phyloP scores from a whole-genome alignment of 1,140 invertebrate species.

The Stegodyphus mimosarum region DNA sequence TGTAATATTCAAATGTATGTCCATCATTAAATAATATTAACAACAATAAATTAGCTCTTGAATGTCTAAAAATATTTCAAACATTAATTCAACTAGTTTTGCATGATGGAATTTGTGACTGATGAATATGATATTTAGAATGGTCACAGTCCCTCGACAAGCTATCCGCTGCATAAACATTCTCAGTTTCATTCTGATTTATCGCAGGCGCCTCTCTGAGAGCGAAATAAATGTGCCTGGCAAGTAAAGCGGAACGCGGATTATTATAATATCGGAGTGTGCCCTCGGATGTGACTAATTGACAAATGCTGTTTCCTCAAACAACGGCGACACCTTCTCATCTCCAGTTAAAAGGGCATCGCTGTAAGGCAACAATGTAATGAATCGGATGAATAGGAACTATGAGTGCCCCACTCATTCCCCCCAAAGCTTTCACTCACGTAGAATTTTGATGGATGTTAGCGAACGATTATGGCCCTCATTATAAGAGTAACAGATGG shows the following conservation, averaged over 20 bases:
- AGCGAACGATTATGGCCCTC: too few species aligned
- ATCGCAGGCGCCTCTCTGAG: slow-evolving; percentile 11
- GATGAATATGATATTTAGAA: too few species aligned
- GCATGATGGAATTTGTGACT: too few species aligned
- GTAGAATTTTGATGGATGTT: too few species aligned
- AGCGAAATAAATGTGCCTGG: slow-evolving; percentile 29
- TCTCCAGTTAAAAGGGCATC: slow-evolving; percentile 53
- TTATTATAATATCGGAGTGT: slow-evolving; percentile 57
- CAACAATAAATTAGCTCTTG: too few species aligned
- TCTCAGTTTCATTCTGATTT: slow-evolving; percentile 43
- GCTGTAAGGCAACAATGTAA: slow-evolving; percentile 47
- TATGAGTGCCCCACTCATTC: slow-evolving; percentile 21
- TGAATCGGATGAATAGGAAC: slow-evolving; percentile 37
- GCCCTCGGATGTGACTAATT: slow-evolving; percentile 57
- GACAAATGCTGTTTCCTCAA: slow-evolving; percentile 59
- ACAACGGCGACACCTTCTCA: slow-evolving; percentile 53
- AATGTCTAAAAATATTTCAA: too few species aligned
- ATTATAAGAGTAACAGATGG: background rate
- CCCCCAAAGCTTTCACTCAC: slow-evolving; percentile 24
- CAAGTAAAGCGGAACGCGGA: slow-evolving; percentile 34
- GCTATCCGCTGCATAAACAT: too few species aligned
- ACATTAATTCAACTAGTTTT: too few species aligned
- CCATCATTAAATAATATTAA: too few species aligned
- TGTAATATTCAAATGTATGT: too few species aligned
- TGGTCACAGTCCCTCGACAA: too few species aligned